Percentiles rank a stretch among this genome's conserved stretches.
phyloP scores from a whole-genome alignment of 2,113 vertebrate species.

The Ibidorhyncha struthersii region DNA sequence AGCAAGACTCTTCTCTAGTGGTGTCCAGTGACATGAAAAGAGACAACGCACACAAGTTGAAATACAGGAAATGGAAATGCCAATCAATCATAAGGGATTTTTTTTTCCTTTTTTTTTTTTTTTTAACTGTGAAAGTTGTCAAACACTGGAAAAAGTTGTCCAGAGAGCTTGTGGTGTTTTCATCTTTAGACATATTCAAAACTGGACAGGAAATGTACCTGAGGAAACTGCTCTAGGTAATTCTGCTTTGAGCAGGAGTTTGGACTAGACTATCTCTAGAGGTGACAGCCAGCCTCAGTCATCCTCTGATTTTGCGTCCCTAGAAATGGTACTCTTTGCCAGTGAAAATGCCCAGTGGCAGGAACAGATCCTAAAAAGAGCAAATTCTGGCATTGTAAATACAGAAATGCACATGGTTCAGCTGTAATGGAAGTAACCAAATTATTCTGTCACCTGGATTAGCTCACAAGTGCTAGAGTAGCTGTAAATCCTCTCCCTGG shows the following conservation, averaged over 20 bases:
- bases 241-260: background rate
- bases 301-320: background rate
- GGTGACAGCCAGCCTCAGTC: background rate
- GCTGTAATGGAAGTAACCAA: background rate
- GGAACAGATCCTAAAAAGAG: background rate
- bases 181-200: background rate
- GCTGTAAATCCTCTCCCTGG: background rate
- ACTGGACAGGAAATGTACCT: background rate
- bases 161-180: background rate
- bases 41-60: background rate
- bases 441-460: background rate
- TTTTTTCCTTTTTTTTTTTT: no score
- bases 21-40: background rate
- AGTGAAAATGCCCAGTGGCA: background rate
- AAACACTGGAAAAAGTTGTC: background rate
- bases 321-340: background rate
- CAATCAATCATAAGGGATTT: accelerated
- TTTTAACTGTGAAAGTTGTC: background rate
- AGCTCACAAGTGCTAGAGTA: background rate
- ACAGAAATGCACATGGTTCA: background rate
- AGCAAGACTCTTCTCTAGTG: background rate
- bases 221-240: background rate
- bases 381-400: background rate
- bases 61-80: background rate
- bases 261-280: background rate